Conservation (phyloP, 2,113 vertebrate genomes). For the Nerophis lumbriciformis region DNA sequence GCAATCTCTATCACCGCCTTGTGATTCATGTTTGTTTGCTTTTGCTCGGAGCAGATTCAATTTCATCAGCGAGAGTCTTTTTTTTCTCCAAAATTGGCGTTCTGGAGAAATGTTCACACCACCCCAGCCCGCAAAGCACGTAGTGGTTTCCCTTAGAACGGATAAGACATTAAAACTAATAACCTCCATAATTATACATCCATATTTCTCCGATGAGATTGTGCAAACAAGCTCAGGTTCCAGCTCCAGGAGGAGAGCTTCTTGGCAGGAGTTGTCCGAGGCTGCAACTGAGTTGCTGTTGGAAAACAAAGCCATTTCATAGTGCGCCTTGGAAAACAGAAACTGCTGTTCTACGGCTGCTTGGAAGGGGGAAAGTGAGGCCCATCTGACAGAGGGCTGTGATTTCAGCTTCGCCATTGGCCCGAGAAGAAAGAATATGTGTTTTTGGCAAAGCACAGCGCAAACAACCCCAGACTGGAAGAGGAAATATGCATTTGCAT, state of each 20-base stretch:
- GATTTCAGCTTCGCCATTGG: slow-evolving; percentile 67
- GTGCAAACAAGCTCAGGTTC: slow-evolving; percentile 64
- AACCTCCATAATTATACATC: slow-evolving; percentile 67
- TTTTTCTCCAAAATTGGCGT: slow-evolving; percentile 16
- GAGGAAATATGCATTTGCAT: slow-evolving; percentile 51
- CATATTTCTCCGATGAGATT: slow-evolving; percentile 71
- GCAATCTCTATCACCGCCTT: slow-evolving; percentile 60
- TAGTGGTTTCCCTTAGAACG: slow-evolving; percentile 59
- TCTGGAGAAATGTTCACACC: slow-evolving; percentile 50
- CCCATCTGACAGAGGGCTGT: slow-evolving; percentile 55
- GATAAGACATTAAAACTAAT: slow-evolving; percentile 68
- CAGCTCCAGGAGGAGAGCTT: slow-evolving; percentile 56
- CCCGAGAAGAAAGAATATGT: slow-evolving; percentile 61
- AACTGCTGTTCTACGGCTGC: slow-evolving; percentile 54
- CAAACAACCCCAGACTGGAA: slow-evolving; percentile 64
- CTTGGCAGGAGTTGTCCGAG: slow-evolving; percentile 57
- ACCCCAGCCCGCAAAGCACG: slow-evolving; percentile 59
- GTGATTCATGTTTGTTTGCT: slow-evolving; percentile 70
- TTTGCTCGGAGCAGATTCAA: slow-evolving; percentile 50
- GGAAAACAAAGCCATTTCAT: slow-evolving; percentile 69
- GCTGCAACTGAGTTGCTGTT: slow-evolving; percentile 64
- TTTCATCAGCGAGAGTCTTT: slow-evolving; percentile 47
- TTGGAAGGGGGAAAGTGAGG: slow-evolving; percentile 30
- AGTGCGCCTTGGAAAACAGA: slow-evolving; percentile 63
- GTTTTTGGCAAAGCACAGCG: slow-evolving; percentile 60